Base-by-base conservation (phyloP, 2,888 invertebrate species). In the Pandemis heparana region DNA sequence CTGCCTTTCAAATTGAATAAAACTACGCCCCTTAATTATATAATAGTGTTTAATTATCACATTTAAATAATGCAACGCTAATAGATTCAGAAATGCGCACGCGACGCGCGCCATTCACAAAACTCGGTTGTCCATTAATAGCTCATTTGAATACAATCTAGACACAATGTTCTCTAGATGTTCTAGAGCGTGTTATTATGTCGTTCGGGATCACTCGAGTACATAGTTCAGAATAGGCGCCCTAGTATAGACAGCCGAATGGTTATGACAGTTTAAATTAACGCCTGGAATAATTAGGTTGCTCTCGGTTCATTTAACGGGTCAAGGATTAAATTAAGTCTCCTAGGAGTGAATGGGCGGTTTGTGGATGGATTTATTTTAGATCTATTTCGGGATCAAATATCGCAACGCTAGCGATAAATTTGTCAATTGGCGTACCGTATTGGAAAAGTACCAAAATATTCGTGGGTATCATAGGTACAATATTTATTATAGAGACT, bases 91-190 rank as follows among this genome's bases (percentile, higher is more conserved):
- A 77, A 75, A 76, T 79, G 78, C 83, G 84, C 88, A 89, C 88
- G 88, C 89, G 89, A 88, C 86, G 81, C 79, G 82, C 83, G 83
- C 81, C 86, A 88, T 88, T 89, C 86, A 89, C 87, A 84, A 90
- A 89, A 89, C 84, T 85, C 75, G 79, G 84, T 81, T 85, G 85
- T 85, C 86, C 81, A 82, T 86, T 76, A 87, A 85, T 86, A 83
- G 84, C 85, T 89, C 82, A 89, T 91, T 90, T 89, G 87, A 89
- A 90, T 90, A 89, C 88, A 90, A 90, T 90, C 85, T 85, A 83
- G 83, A 82, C 83, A 79, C 74, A 74, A 60, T 65, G 73, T 64
- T 56, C 67, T 72, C 48, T 48, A 65, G 68, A 51, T 64, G 51
- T 59, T 65, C 74, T 70, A 74, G 74, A 74, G 65, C 74, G 63